Evolutionary conservation across 2,888 invertebrate species (phyloP).

Genomic region (Dorcus hopei): DNA sequence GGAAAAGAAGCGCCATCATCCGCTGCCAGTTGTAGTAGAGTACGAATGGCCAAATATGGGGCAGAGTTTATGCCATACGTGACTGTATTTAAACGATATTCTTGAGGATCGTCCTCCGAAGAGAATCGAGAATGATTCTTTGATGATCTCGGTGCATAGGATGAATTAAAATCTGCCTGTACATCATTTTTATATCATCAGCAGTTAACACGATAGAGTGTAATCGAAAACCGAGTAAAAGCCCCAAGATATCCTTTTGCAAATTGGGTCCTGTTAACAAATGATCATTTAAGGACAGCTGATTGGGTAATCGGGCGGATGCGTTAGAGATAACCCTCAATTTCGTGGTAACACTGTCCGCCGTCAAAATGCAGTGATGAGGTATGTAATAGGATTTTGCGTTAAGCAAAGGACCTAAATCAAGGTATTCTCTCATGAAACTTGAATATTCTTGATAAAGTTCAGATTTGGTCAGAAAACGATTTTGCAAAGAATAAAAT

Average conservation of each 20-base stretch:
- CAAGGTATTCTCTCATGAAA: not conserved
- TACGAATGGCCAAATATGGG: conserved; percentile 16
- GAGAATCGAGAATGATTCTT: conserved; percentile 3
- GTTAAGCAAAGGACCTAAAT: not conserved
- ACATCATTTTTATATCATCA: conserved; percentile 19
- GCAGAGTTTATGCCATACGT: conserved; percentile 11
- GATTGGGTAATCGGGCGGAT: not conserved
- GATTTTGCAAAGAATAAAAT: not conserved
- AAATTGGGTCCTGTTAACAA: conserved; percentile 14
- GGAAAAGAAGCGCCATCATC: conserved; percentile 7
- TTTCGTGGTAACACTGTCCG: conserved; percentile 3
- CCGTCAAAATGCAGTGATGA: not conserved
- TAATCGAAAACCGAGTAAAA: conserved; percentile 10
- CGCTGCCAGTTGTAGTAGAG: conserved; percentile 6
- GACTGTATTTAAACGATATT: conserved; percentile 7
- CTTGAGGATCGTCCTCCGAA: not conserved
- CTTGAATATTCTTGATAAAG: not conserved
- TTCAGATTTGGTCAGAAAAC: not conserved
- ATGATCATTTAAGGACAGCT: conserved; percentile 7
- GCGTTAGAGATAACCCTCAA: conserved; percentile 5
- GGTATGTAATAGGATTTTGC: not conserved
- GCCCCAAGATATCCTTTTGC: conserved; percentile 6
- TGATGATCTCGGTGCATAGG: conserved; percentile 9
- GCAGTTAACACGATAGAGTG: conserved; percentile 11
- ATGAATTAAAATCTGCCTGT: conserved; percentile 9